phyloP scores from a whole-genome alignment of 2,797 vertebrate species.

The Microhierax caerulescens region DNA sequence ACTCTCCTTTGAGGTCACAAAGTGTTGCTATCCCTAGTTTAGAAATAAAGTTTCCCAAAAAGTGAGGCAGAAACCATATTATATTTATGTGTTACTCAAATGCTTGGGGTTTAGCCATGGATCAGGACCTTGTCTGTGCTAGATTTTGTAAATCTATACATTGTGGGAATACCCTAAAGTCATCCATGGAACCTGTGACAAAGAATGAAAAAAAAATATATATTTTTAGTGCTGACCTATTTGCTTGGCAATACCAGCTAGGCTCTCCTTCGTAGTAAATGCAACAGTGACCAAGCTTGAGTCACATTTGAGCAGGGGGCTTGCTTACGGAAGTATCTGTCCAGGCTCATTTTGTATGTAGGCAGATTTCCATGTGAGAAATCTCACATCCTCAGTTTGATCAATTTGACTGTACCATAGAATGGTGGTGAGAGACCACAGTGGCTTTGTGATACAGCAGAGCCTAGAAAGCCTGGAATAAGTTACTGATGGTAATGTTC shows the following conservation, averaged over 20 bases:
- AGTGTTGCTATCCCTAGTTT: background rate
- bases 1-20: background rate
- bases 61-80: background rate
- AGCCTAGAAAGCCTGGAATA: background rate
- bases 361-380: background rate
- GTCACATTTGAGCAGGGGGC: background rate
- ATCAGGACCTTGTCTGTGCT: background rate
- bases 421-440: background rate
- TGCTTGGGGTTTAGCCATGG: background rate
- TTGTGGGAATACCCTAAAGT: background rate
- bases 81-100: background rate
- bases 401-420: background rate
- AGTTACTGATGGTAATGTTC: background rate
- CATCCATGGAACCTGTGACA: background rate
- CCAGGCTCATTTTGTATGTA: background rate
- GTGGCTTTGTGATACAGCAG: background rate
- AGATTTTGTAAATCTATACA: background rate
- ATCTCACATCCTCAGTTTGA: background rate
- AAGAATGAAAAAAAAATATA: background rate
- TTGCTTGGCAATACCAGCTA: background rate
- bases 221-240: background rate
- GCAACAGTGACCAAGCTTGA: background rate
- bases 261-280: background rate
- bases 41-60: background rate
- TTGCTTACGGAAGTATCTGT: background rate